These are phyloP conservation scores for Tetrao urogallus DNA, from an alignment of 2,113 vertebrate genomes.

Conservation along the genomic window DNA sequence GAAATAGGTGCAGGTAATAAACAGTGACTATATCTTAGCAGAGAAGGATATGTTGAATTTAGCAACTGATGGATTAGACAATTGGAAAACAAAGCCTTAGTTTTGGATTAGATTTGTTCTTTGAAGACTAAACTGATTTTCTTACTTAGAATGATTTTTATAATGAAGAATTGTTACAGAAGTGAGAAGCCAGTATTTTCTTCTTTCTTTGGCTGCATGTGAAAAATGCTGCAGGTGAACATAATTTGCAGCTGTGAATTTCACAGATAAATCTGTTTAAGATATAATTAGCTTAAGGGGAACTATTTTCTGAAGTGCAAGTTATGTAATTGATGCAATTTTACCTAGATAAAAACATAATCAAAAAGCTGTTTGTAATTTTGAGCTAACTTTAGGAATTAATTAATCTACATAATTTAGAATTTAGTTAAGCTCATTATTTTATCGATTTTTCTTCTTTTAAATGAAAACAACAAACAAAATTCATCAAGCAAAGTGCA, in stretches of 20 bases:
- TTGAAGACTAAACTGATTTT: background rate
- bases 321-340: conserved; percentile 1
- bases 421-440: background rate
- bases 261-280: conserved; percentile 46
- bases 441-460: background rate
- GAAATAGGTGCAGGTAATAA: background rate
- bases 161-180: background rate
- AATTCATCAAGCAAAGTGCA: background rate
- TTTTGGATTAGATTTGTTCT: background rate
- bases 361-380: background rate
- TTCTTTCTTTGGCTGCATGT: conserved; percentile 8
- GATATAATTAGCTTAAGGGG: conserved; percentile 17
- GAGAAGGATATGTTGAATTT: background rate
- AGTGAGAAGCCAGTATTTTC: background rate
- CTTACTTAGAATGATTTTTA: background rate
- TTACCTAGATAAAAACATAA: background rate
- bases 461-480: background rate
- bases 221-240: background rate
- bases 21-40: background rate
- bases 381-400: background rate
- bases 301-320: conserved; percentile 37
- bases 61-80: background rate
- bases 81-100: background rate
- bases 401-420: background rate
- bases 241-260: conserved; percentile 44